These are phyloP conservation scores for Melanotaenia trifasciata DNA, from an alignment of 2,797 vertebrate species.

Conservation along the genomic window DNA sequence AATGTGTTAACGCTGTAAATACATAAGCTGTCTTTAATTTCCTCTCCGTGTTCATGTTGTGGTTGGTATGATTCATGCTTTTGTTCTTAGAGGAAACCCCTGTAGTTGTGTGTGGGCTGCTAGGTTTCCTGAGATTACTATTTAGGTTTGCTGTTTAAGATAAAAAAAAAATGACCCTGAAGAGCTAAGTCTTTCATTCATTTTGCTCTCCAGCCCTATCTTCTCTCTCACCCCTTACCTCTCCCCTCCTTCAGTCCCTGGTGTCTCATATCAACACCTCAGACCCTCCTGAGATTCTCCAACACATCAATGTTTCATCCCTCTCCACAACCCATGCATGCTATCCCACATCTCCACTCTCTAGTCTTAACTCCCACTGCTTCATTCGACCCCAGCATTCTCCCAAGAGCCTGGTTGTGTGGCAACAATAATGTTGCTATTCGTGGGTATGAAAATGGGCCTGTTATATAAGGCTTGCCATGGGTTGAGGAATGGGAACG, in stretches of 20 bases:
- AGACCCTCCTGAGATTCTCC: conserved; percentile 29
- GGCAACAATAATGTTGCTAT: conserved; percentile 53
- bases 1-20: no score
- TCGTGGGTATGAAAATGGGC: conserved; percentile 65
- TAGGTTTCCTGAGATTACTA: conserved; percentile 37
- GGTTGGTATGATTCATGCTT: conserved; percentile 16
- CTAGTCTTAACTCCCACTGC: conserved; percentile 26
- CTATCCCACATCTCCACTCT: conserved; percentile 26
- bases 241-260: conserved; percentile 9
- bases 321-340: conserved; percentile 25
- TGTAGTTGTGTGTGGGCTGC: conserved; percentile 25
- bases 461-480: conserved; percentile 72
- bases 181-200: conserved; percentile 14
- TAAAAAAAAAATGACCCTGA: conserved; percentile 47
- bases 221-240: neutral
- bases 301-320: conserved; percentile 20
- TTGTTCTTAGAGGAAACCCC: conserved; percentile 42
- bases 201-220: conserved; percentile 16
- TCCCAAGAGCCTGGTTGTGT: conserved; percentile 47
- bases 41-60: conserved; percentile 8
- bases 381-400: conserved; percentile 35
- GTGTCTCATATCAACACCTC: conserved; percentile 20
- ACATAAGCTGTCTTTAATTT: conserved; percentile 19
- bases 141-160: conserved; percentile 30
- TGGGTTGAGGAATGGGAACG: conserved; percentile 52